Conservation (phyloP, 1,140 invertebrate species). For the Leptinotarsa texana region DNA sequence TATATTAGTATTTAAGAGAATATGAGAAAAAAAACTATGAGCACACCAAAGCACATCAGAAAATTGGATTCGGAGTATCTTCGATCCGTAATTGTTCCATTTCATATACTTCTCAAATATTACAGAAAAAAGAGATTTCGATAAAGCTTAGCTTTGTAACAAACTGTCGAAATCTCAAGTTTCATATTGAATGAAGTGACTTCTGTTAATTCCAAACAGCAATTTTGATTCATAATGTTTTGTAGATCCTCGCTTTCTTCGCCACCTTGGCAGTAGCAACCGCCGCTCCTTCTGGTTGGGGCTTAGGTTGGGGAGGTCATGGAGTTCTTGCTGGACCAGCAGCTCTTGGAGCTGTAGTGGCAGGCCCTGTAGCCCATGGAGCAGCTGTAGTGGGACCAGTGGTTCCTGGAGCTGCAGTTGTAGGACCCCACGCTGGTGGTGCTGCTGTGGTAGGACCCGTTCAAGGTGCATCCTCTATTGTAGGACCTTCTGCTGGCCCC, state of each 20-base stretch:
- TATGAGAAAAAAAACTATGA: too few species aligned
- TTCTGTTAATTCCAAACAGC: not conserved
- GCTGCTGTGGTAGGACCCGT: constrained; percentile 18
- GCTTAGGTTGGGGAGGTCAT: constrained; percentile 14
- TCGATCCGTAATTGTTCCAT: too few species aligned
- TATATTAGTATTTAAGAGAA: too few species aligned
- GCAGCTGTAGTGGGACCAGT: constrained; percentile 13
- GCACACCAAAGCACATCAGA: too few species aligned
- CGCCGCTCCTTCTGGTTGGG: constrained; percentile 31
- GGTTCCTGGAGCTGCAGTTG: not conserved
- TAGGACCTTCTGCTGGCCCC: constrained; percentile 39
- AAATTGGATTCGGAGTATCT: too few species aligned
- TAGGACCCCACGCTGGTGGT: not conserved
- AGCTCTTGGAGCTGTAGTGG: constrained; percentile 13
- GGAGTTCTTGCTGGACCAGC: constrained; percentile 24
- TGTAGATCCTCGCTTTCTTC: constrained; percentile 32
- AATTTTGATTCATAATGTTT: not conserved
- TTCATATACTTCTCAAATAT: too few species aligned
- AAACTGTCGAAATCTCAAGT: too few species aligned
- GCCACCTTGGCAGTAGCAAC: constrained; percentile 39
- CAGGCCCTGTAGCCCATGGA: constrained; percentile 13
- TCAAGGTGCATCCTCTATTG: constrained; percentile 21
- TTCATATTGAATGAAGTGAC: too few species aligned
- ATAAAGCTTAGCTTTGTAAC: too few species aligned
- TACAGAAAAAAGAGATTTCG: too few species aligned